Evolutionary conservation across 2,888 invertebrate genomes (phyloP).

Genomic region (Campoplex capitator): DNA sequence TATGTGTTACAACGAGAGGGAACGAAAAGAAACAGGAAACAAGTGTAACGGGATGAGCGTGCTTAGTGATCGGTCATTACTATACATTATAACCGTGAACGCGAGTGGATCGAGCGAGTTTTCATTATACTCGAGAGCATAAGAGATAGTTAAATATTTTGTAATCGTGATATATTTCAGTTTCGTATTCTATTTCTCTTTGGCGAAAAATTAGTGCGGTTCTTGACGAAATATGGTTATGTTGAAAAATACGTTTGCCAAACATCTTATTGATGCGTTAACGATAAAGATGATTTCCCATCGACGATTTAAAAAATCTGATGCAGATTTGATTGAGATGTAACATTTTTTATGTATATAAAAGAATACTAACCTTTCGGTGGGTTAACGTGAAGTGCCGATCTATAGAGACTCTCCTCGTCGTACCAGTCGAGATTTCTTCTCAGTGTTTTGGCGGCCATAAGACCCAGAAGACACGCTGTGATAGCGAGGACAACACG

Average conservation of each 20-base stretch:
- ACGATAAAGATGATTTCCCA: not conserved
- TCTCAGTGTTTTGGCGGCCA: slow-evolving; percentile 90
- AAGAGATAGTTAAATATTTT: no score
- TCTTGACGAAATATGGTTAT: not conserved
- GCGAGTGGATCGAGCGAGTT: not conserved
- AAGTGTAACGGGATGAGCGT: slow-evolving; percentile 49
- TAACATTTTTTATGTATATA: not conserved
- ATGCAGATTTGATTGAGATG: no score
- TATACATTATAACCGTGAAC: not conserved
- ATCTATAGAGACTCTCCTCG: slow-evolving; percentile 96
- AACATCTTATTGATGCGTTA: not conserved
- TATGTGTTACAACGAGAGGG: slow-evolving; percentile 3
- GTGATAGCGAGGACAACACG: slow-evolving; percentile 84
- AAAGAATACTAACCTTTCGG: slow-evolving; percentile 93
- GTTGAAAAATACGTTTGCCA: not conserved
- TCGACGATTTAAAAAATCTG: not conserved
- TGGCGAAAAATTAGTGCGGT: not conserved
- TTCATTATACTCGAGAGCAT: no score
- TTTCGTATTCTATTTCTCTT: not conserved
- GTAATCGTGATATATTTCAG: no score
- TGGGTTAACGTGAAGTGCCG: slow-evolving; percentile 96
- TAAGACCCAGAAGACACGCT: slow-evolving; percentile 88
- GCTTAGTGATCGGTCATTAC: slow-evolving; percentile 14
- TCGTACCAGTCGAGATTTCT: slow-evolving; percentile 96
- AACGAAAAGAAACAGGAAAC: slow-evolving; percentile 31